These are phyloP conservation scores for Lepus americanus DNA, from an alignment of 2,113 vertebrate species.

Conservation along the genomic window DNA sequence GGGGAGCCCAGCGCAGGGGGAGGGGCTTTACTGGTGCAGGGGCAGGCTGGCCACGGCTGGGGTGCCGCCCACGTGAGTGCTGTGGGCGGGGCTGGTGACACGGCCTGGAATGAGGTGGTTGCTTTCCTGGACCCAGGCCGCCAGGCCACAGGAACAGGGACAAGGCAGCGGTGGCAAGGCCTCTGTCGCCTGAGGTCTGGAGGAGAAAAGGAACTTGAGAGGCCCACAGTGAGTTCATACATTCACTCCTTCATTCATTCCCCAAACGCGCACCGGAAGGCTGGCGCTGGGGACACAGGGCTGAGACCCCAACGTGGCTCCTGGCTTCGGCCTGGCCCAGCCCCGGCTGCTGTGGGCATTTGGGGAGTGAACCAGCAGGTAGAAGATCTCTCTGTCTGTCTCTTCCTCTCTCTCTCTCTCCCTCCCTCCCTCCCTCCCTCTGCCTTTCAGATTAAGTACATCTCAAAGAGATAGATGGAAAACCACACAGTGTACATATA, in stretches of 20 bases:
- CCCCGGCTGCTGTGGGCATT: too few species aligned
- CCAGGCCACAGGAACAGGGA: background rate
- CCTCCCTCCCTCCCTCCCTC: too few species aligned
- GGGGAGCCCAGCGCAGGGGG: accelerated
- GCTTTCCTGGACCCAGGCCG: background rate
- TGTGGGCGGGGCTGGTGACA: background rate
- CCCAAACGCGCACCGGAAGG: background rate
- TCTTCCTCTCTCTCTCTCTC: too few species aligned
- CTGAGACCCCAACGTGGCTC: too few species aligned
- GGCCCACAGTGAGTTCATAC: background rate
- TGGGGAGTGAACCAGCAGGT: too few species aligned
- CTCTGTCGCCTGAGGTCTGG: background rate
- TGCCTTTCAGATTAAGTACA: too few species aligned
- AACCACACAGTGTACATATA: too few species aligned
- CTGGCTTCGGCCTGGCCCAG: too few species aligned
- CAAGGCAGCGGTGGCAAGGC: background rate
- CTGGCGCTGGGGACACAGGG: background rate
- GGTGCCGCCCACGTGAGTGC: background rate
- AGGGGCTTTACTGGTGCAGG: background rate
- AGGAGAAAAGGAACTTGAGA: background rate
- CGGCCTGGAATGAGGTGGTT: background rate
- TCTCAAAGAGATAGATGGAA: too few species aligned
- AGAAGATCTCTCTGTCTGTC: too few species aligned
- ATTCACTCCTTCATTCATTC: background rate
- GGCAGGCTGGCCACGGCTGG: accelerated